Percentiles rank a stretch among this genome's conserved stretches.
Evolutionary conservation across 2,113 vertebrate species (phyloP).

Genomic region (Connochaetes taurinus): DNA sequence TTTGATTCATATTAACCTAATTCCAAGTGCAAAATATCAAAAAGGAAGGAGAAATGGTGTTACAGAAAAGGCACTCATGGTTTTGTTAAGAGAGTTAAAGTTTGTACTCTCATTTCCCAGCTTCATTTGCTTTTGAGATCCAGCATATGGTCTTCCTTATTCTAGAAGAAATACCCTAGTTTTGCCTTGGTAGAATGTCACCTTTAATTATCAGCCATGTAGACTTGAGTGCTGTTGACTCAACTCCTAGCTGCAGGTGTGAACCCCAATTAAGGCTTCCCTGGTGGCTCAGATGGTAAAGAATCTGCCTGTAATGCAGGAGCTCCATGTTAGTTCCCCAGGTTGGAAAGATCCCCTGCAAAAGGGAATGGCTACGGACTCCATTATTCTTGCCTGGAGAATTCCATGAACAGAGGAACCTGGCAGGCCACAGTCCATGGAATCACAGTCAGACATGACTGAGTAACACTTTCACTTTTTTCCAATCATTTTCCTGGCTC

Average conservation of each 20-base stretch:
- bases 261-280: neutral
- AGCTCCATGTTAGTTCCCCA: neutral
- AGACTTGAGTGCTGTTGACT: neutral
- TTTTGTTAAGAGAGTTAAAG: neutral
- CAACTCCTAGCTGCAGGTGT: neutral
- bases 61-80: neutral
- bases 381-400: neutral
- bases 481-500: neutral
- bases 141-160: neutral
- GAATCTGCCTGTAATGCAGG: neutral
- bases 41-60: neutral
- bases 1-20: neutral
- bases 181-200: neutral
- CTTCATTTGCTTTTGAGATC: neutral
- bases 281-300: neutral
- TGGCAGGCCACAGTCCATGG: neutral
- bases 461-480: neutral
- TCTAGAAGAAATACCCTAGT: neutral
- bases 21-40: neutral
- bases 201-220: neutral
- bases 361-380: neutral
- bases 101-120: neutral
- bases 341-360: neutral
- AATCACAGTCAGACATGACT: neutral
- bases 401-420: neutral